Conservation (phyloP, 2,888 invertebrate species). For the Cryptocheilus praepositus region DNA sequence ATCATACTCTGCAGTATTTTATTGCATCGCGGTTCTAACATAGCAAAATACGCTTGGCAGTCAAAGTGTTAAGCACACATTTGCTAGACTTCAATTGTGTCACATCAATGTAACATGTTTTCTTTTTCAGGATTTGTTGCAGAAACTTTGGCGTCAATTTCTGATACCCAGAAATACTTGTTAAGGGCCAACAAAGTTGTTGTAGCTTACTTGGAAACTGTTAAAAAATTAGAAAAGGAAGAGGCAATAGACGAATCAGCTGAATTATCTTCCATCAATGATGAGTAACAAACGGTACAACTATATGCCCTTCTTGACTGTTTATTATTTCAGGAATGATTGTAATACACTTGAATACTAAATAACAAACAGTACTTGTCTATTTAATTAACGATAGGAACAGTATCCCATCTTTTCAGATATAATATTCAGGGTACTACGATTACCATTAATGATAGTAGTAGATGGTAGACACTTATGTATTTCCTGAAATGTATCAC, state of each 20-base stretch:
- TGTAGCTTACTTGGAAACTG: constrained; percentile 75
- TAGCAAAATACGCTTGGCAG: no score
- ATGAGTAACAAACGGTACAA: no score
- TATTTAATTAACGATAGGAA: neutral
- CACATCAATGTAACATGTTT: neutral
- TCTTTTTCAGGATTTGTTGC: constrained; percentile 75
- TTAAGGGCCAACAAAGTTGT: constrained; percentile 76
- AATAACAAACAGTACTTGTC: neutral
- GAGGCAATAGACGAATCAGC: no score
- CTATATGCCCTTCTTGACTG: no score
- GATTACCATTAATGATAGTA: neutral
- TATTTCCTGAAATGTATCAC: constrained; percentile 30
- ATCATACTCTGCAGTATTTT: no score
- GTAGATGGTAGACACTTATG: neutral
- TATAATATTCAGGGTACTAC: constrained; percentile 15
- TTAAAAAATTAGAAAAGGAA: constrained; percentile 60
- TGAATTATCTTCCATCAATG: no score
- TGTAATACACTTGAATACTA: neutral
- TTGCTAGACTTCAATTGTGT: no score
- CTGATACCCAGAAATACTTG: constrained; percentile 73
- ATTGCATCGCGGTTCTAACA: no score
- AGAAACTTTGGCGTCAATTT: constrained; percentile 72
- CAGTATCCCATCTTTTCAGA: neutral
- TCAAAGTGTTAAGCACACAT: no score
- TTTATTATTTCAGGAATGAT: neutral